Evolutionary conservation across 2,888 invertebrate genomes (phyloP).

Genomic region (Andricus curvator): DNA sequence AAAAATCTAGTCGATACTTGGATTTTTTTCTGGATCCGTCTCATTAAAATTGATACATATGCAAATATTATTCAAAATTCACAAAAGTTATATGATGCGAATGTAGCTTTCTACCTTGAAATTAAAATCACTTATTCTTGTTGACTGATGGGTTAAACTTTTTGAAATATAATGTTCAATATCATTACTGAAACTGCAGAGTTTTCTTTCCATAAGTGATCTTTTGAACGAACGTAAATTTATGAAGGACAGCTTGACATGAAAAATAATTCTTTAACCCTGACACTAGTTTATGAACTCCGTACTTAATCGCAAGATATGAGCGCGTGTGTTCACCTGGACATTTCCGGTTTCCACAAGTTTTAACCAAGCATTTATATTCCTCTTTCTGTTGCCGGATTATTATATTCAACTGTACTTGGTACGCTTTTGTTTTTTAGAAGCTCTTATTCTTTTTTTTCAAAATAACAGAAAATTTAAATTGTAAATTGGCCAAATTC

Average conservation of each 20-base stretch:
- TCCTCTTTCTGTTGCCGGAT: background rate
- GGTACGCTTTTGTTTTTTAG: background rate
- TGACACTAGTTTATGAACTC: background rate
- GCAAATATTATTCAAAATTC: background rate
- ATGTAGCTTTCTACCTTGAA: background rate
- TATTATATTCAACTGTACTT: background rate
- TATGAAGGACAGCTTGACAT: background rate
- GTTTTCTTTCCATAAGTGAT: too few relatives aligned
- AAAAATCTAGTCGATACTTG: background rate
- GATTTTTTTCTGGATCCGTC: background rate
- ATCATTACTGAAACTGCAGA: background rate
- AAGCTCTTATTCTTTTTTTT: background rate
- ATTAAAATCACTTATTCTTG: background rate
- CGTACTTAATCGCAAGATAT: background rate
- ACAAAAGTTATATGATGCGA: background rate
- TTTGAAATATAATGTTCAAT: background rate
- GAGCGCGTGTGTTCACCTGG: background rate
- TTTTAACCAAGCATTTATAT: background rate
- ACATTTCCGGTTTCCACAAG: conserved; percentile 17
- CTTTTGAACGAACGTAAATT: background rate
- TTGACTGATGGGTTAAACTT: background rate
- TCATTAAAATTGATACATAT: background rate
- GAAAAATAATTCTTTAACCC: background rate
- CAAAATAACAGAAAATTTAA: too few relatives aligned
- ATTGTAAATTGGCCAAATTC: too few relatives aligned